phyloP scores from a whole-genome alignment of 2,888 invertebrate genomes.

The Agriotes lineatus region DNA sequence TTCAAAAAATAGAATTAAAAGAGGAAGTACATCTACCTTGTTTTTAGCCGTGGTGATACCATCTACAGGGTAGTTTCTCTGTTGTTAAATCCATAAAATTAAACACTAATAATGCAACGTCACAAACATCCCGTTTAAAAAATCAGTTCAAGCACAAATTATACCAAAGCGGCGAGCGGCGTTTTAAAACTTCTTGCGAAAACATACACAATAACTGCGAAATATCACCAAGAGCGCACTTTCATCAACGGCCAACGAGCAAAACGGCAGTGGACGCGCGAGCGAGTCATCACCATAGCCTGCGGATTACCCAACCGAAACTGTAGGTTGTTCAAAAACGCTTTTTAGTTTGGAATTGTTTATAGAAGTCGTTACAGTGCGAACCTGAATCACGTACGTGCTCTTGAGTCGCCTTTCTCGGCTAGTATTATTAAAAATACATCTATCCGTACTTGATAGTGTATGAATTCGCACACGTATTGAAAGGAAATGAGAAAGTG shows the following conservation, averaged over 20 bases:
- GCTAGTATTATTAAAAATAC: too few species aligned
- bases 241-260: constrained; percentile 34
- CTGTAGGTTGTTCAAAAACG: constrained; percentile 24
- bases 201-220: not conserved
- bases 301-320: constrained; percentile 48
- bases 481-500: too few species aligned
- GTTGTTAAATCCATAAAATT: not conserved
- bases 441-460: too few species aligned
- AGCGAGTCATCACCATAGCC: constrained; percentile 40
- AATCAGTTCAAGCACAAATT: not conserved
- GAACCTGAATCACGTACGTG: not conserved
- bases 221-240: constrained; percentile 27
- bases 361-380: not conserved
- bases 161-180: not conserved
- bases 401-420: too few species aligned
- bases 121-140: not conserved
- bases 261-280: constrained; percentile 43
- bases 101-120: too few species aligned
- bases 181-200: not conserved
- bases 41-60: constrained; percentile 18
- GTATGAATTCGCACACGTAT: too few species aligned
- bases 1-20: not conserved
- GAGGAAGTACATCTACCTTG: constrained; percentile 8
- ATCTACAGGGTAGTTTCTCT: not conserved
- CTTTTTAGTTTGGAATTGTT: constrained; percentile 2